A percentile compares a stretch with the other conserved stretches of the same genome.
These are phyloP conservation scores for Apocheima hispidaria DNA, from an alignment of 2,888 invertebrate genomes.

Conservation along the genomic window DNA sequence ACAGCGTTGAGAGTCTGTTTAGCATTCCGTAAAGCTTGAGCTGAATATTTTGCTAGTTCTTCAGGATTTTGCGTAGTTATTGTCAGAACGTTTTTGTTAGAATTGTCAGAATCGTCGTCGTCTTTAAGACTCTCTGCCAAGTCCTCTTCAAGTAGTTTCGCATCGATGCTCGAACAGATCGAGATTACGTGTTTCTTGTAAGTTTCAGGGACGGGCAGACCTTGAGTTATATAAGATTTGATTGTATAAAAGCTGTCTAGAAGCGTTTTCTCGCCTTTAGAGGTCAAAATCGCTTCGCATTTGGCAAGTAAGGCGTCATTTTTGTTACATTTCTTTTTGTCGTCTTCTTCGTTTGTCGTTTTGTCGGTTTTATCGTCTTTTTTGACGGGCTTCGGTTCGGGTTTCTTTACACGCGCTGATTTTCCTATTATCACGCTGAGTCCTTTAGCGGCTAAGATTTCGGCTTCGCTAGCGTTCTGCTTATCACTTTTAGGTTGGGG, in stretches of 20 bases:
- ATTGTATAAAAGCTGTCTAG: constrained; percentile 77
- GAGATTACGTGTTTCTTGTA: constrained; percentile 77
- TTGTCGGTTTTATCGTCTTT: constrained; percentile 43
- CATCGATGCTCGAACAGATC: constrained; percentile 75
- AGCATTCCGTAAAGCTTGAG: constrained; percentile 73
- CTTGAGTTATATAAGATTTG: constrained; percentile 75
- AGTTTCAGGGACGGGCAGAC: constrained; percentile 72
- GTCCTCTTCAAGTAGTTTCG: constrained; percentile 71
- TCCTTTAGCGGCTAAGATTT: constrained; percentile 78
- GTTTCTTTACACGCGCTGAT: constrained; percentile 60
- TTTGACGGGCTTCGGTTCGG: constrained; percentile 51
- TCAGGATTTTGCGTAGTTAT: constrained; percentile 67
- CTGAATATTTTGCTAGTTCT: constrained; percentile 74
- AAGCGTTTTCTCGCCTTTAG: constrained; percentile 73
- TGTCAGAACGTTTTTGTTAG: constrained; percentile 40
- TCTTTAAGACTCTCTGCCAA: constrained; percentile 61
- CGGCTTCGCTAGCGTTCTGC: constrained; percentile 71
- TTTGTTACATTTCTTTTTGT: constrained; percentile 60
- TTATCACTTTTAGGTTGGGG: constrained; percentile 49
- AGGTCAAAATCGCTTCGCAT: constrained; percentile 73
- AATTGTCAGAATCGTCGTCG: constrained; percentile 34
- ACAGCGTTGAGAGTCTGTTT: constrained; percentile 76
- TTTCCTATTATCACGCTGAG: constrained; percentile 79
- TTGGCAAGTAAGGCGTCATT: constrained; percentile 70
- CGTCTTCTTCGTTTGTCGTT: constrained; percentile 42